phyloP scores from a whole-genome alignment of 2,113 vertebrate genomes.

The Chloebia gouldiae region DNA sequence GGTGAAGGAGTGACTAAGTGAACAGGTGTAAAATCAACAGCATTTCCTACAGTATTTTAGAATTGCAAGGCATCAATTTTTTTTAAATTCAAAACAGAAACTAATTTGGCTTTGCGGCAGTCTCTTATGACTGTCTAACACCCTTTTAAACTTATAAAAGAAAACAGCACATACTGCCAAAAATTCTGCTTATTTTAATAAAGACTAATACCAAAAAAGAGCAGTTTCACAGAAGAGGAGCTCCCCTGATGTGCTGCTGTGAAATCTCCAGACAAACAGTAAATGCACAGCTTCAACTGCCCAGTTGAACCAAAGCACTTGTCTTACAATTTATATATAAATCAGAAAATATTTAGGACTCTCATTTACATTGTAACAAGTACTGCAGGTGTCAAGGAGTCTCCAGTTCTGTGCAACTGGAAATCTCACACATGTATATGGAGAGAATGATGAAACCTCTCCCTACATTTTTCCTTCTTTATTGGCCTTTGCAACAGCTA shows the following conservation, averaged over 20 bases:
- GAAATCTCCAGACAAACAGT: neutral
- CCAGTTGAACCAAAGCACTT: neutral
- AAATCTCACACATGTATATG: neutral
- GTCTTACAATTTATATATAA: neutral
- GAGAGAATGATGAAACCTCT: neutral
- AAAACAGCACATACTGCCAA: neutral
- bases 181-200: conserved; percentile 16
- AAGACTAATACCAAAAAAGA: neutral
- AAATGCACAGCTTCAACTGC: neutral
- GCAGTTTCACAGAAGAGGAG: neutral
- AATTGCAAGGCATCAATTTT: neutral
- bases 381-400: neutral
- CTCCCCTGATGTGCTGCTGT: neutral
- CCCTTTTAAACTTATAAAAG: neutral
- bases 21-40: neutral
- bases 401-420: neutral
- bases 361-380: neutral
- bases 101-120: neutral
- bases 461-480: neutral
- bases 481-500: neutral
- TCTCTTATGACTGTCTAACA: neutral
- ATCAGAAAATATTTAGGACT: neutral
- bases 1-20: neutral
- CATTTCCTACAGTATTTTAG: neutral
- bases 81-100: neutral